These are phyloP conservation scores for Scolanthus callimorphus DNA, from an alignment of 92 coral and sea anemone genomes.

Conservation along the genomic window DNA sequence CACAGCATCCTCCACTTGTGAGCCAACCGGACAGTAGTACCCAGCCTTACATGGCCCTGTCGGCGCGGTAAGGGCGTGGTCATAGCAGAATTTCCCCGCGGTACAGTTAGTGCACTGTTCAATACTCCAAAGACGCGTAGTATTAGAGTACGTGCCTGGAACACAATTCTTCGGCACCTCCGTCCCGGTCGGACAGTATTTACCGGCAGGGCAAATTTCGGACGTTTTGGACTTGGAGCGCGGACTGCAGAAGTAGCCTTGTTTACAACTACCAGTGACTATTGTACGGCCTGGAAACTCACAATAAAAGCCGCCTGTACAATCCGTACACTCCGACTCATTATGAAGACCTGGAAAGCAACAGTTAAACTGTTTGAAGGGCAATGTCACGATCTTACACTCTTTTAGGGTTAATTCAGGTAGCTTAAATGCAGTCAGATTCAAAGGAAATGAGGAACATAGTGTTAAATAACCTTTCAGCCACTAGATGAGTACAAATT, in stretches of 20 bases:
- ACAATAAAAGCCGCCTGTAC: conserved; percentile 88
- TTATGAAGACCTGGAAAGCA: conserved; percentile 71
- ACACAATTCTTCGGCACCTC: conserved; percentile 73
- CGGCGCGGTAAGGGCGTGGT: conserved; percentile 62
- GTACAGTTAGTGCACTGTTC: conserved; percentile 87
- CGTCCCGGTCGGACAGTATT: conserved; percentile 86
- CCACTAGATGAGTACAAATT: too few relatives aligned
- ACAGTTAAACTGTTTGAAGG: too few relatives aligned
- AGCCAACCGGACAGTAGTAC: conserved; percentile 85
- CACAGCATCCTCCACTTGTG: conserved; percentile 53
- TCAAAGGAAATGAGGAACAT: too few relatives aligned
- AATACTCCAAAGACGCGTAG: conserved; percentile 70
- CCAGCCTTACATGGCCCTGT: conserved; percentile 83
- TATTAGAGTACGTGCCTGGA: conserved; percentile 79
- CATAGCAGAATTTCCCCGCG: conserved; percentile 80
- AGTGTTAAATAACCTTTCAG: too few relatives aligned
- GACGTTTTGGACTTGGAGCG: conserved; percentile 52
- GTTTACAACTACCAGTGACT: conserved; percentile 73
- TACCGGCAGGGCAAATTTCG: conserved; percentile 75
- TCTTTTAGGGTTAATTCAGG: too few relatives aligned
- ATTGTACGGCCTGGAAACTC: conserved; percentile 68
- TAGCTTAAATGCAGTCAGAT: too few relatives aligned
- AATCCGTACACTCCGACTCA: conserved; percentile 73
- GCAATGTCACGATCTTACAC: too few relatives aligned
- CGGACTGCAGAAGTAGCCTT: conserved; percentile 75